Base-by-base conservation (phyloP, 1,140 invertebrate genomes). In the Dreissena polymorpha region DNA sequence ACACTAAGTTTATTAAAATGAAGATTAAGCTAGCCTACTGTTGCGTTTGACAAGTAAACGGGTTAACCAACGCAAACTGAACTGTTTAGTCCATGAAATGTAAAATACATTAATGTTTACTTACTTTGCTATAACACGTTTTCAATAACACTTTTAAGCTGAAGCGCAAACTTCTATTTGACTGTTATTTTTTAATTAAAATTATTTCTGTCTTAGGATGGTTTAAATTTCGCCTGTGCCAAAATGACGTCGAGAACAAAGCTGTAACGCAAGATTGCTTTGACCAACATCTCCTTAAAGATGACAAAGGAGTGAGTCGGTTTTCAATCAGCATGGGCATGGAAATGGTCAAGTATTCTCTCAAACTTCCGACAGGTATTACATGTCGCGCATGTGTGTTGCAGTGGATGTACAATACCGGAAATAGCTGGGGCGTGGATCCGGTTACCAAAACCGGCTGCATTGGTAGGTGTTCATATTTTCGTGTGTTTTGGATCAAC, bases 371-470 rank as follows among this genome's bases (percentile, higher is more conserved):
- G 0, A 93, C 95, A 0, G 97, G 95, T 86, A 88, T 97, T 0
- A 97, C 96, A 0, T 98, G 97, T 87, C 95, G 96, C 0, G 96
- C 97, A 81, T 98, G 97, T 88, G 96, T 98, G 0, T 90, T 98
- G 0, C 97, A 97, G 90, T 98, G 97, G 97, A 97, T 95, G 71
- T 98, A 98, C 91, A 96, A 95, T 53, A 80, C 85, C 57, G 85
- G 86, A 50, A 92, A 90, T 76, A 86, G 84, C 49, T 89, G 86
- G 86, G 86, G 86, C 18, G 68, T 21, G 0, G 83, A 87, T 68
- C 10, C 50, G 10, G 64, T 27, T 14, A 86, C 82, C 3, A 55
- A 49, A 0, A 29, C 74, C 53, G 60, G 70, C 2, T 83, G 81
- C 50, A 70, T 79, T 12, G 85, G 85, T 78, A 69, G 70, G 63